phyloP scores from a whole-genome alignment of 2,888 invertebrate species.

The Idaea straminata region DNA sequence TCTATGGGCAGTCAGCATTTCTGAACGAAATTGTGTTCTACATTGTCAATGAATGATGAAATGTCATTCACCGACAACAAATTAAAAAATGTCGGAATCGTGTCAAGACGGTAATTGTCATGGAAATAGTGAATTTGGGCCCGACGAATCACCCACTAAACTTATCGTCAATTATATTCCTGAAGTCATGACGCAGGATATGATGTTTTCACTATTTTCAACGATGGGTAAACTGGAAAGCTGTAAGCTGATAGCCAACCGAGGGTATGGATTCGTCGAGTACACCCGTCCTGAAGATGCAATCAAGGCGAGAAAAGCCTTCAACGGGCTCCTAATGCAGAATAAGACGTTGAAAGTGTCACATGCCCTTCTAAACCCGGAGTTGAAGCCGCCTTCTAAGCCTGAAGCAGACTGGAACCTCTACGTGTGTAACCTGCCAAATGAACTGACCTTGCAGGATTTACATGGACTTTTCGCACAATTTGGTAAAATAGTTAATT shows the following conservation, averaged over 20 bases:
- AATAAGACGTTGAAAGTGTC: constrained; percentile 79
- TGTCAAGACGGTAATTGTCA: constrained; percentile 81
- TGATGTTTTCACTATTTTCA: constrained; percentile 79
- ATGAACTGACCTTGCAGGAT: constrained; percentile 79
- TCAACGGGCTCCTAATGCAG: constrained; percentile 78
- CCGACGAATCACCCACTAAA: constrained; percentile 79
- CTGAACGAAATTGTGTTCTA: constrained; percentile 49
- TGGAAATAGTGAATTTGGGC: constrained; percentile 78
- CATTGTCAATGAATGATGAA: constrained; percentile 58
- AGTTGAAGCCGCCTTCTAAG: constrained; percentile 74
- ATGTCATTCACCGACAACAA: constrained; percentile 80
- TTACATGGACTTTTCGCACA: constrained; percentile 78
- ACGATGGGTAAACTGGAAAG: constrained; percentile 80
- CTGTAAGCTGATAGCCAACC: constrained; percentile 79
- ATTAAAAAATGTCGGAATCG: constrained; percentile 82
- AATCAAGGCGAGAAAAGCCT: constrained; percentile 74
- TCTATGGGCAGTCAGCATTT: constrained; percentile 28
- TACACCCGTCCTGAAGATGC: constrained; percentile 76
- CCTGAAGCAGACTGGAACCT: constrained; percentile 80
- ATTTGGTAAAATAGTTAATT: constrained; percentile 80
- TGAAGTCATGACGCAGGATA: constrained; percentile 80
- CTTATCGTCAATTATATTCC: constrained; percentile 81
- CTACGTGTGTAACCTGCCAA: constrained; percentile 79
- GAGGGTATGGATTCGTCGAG: constrained; percentile 80
- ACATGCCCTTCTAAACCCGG: constrained; percentile 75